Conservation (phyloP, 1,140 invertebrate species). For the Drosophila bocki region DNA sequence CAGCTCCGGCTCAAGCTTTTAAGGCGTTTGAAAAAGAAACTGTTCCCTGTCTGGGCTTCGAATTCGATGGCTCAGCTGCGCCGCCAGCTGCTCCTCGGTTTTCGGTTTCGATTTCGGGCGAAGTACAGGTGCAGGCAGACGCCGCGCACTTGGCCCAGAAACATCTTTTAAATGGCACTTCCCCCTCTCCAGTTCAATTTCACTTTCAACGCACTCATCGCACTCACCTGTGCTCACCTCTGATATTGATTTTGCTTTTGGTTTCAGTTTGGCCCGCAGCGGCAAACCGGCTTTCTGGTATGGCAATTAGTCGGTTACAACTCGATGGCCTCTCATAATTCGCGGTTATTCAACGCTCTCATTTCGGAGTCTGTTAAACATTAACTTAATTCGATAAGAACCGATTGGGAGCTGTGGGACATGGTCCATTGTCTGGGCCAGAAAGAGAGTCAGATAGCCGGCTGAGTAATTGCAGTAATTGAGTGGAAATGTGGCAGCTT, state of each 20-base stretch:
- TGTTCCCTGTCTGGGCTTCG: constrained; percentile 36
- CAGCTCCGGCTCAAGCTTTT: constrained; percentile 70
- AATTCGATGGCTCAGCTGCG: constrained; percentile 40
- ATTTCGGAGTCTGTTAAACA: constrained; percentile 6
- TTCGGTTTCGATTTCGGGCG: constrained; percentile 33
- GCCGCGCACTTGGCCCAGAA: constrained; percentile 71
- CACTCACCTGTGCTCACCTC: constrained; percentile 57
- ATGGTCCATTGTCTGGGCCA: constrained; percentile 19
- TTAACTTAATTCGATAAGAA: constrained; percentile 33
- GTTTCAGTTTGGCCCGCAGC: constrained; percentile 44
- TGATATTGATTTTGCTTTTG: constrained; percentile 54
- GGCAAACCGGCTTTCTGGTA: constrained; percentile 69
- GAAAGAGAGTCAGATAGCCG: constrained; percentile 16
- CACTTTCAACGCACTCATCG: constrained; percentile 61
- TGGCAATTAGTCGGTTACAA: constrained; percentile 59
- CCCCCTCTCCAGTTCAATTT: constrained; percentile 68
- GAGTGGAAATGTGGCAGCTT: background rate
- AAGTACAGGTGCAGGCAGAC: constrained; percentile 47
- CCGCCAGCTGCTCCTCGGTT: constrained; percentile 48
- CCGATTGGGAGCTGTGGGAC: constrained; percentile 4
- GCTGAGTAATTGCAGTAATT: constrained; percentile 14
- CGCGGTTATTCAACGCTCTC: constrained; percentile 61
- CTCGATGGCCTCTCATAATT: constrained; percentile 53
- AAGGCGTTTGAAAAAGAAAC: constrained; percentile 55
- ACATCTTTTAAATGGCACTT: constrained; percentile 66